A percentile compares a stretch with the other conserved stretches of the same genome.
These are phyloP conservation scores for Amiota minor DNA, from an alignment of 2,888 invertebrate species.

Conservation along the genomic window DNA sequence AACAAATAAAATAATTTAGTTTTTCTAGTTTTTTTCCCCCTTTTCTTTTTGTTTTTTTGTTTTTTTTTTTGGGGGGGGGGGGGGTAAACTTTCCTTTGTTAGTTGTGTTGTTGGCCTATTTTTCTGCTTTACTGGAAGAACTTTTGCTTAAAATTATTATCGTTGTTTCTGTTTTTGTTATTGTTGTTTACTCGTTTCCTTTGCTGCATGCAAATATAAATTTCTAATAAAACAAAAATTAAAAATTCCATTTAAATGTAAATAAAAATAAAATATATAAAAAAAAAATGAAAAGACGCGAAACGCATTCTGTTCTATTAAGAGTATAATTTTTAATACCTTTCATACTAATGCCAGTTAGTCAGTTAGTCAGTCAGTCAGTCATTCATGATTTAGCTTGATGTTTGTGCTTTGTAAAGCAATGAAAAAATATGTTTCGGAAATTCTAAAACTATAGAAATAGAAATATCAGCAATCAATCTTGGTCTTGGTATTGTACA, in stretches of 20 bases:
- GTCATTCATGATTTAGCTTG: too few species aligned
- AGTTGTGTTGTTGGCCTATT: not conserved
- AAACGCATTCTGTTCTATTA: too few species aligned
- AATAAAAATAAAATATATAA: conserved; percentile 3
- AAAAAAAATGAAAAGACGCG: too few species aligned
- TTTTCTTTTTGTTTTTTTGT: not conserved
- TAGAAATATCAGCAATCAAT: too few species aligned
- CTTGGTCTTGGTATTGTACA: too few species aligned
- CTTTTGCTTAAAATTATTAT: not conserved
- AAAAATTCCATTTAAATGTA: conserved; percentile 21
- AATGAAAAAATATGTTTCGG: too few species aligned
- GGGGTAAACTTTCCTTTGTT: not conserved
- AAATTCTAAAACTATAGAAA: too few species aligned
- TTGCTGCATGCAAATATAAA: not conserved
- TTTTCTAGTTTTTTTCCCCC: not conserved
- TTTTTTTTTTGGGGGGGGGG: not conserved
- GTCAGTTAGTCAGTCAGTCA: too few species aligned
- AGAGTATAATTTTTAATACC: too few species aligned
- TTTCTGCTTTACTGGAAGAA: not conserved
- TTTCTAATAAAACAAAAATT: conserved; percentile 13
- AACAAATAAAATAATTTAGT: not conserved
- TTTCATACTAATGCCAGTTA: too few species aligned
- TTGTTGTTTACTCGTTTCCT: not conserved
- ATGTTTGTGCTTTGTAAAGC: too few species aligned
- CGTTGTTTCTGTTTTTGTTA: not conserved